These are phyloP conservation scores for Diadema setosum DNA, from an alignment of 35 echinoderm and acorn worm species.

Conservation along the genomic window DNA sequence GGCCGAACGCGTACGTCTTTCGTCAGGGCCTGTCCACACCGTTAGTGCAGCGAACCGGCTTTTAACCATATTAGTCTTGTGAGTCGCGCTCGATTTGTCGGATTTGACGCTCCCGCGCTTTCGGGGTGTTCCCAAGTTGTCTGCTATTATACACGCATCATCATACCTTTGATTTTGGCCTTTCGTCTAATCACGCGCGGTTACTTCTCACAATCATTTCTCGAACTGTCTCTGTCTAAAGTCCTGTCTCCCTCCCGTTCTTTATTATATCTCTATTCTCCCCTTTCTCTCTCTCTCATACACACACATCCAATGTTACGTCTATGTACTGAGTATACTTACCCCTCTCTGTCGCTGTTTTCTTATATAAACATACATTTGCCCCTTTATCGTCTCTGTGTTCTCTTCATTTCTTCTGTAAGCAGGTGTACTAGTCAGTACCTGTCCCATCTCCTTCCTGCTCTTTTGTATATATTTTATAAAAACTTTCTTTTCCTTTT, in stretches of 20 bases:
- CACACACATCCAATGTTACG: background rate
- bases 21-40: background rate
- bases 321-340: background rate
- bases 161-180: background rate
- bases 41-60: background rate
- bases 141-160: constrained; percentile 1
- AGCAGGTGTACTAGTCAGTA: too few species aligned
- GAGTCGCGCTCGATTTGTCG: background rate
- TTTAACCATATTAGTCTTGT: constrained; percentile 3
- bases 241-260: background rate
- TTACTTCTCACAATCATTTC: background rate
- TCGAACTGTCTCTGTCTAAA: background rate
- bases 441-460: background rate
- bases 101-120: background rate
- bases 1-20: background rate
- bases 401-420: too few species aligned
- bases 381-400: too few species aligned
- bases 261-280: background rate
- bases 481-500: background rate
- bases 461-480: background rate
- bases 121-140: background rate
- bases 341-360: background rate
- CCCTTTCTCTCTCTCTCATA: background rate
- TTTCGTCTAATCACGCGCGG: background rate
- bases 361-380: too few species aligned